Evolutionary conservation across 2,113 vertebrate species (phyloP).

Genomic region (Notothenia coriiceps): DNA sequence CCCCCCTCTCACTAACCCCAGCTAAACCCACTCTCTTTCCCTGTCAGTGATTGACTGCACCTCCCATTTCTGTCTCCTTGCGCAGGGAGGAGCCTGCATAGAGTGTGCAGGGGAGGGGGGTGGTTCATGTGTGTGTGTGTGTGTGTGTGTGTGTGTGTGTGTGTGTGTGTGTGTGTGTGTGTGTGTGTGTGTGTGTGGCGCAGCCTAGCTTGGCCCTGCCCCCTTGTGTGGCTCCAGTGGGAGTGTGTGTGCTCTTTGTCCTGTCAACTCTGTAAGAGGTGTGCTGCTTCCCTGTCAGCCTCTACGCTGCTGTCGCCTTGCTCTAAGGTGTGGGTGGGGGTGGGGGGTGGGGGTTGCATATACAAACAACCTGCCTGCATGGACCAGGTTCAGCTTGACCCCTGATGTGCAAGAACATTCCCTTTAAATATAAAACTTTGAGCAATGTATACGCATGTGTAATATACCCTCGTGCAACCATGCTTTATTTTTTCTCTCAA

Average conservation of each 20-base stretch:
- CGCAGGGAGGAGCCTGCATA: slow-evolving; percentile 73
- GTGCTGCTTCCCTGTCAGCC: slow-evolving; percentile 53
- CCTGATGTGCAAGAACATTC: too few relatives aligned
- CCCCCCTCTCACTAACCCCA: slow-evolving; percentile 22
- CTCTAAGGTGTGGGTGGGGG: background rate
- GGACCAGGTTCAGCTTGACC: slow-evolving; percentile 23
- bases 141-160: too few relatives aligned
- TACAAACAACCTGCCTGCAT: slow-evolving; percentile 22
- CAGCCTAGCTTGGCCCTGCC: slow-evolving; percentile 75
- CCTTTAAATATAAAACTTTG: too few relatives aligned
- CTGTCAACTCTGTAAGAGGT: slow-evolving; percentile 69
- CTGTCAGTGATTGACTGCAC: slow-evolving; percentile 71
- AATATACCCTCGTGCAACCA: too few relatives aligned
- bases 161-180: slow-evolving; percentile 9
- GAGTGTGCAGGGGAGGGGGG: slow-evolving; percentile 21
- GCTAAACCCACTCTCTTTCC: slow-evolving; percentile 40
- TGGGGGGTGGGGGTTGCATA: background rate
- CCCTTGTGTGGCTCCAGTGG: slow-evolving; percentile 60
- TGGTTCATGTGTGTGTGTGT: slow-evolving; percentile 4
- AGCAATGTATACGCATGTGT: too few relatives aligned
- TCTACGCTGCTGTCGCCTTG: slow-evolving; percentile 17
- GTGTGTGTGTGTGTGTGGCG: slow-evolving; percentile 58
- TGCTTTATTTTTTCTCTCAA: too few relatives aligned
- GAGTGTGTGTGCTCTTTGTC: slow-evolving; percentile 81
- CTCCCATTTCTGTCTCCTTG: slow-evolving; percentile 67